Evolutionary conservation across 2,888 invertebrate species (phyloP).

Genomic region (Opisthograptis luteolata): DNA sequence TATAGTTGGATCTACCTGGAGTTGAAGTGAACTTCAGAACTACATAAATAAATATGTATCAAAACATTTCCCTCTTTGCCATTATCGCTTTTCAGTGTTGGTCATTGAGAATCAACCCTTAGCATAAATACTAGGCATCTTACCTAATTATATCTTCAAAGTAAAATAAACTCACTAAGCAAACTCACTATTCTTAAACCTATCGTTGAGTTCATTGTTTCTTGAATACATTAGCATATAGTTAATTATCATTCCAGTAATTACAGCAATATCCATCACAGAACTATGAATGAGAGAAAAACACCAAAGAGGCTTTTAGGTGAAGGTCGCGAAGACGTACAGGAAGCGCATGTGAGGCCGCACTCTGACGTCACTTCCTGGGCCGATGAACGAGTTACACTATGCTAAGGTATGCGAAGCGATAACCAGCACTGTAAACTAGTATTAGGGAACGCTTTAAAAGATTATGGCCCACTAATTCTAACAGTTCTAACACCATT

Average conservation of each 20-base stretch:
- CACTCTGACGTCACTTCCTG: conserved; percentile 72
- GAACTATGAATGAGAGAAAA: conserved; percentile 11
- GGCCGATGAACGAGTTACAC: conserved; percentile 61
- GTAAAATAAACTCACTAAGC: too few relatives aligned
- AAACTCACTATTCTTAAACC: too few relatives aligned
- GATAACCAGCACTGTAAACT: conserved; percentile 64
- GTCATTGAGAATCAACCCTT: too few relatives aligned
- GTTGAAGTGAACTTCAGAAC: background rate
- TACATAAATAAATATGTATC: too few relatives aligned
- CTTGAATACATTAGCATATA: too few relatives aligned
- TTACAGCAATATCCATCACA: background rate
- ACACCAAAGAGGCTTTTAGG: conserved; percentile 63
- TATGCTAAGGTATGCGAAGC: conserved; percentile 51
- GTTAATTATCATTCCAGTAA: too few relatives aligned
- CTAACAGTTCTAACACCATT: conserved; percentile 49
- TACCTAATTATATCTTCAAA: too few relatives aligned
- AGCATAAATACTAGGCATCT: too few relatives aligned
- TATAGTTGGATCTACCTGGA: background rate
- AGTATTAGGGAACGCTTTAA: conserved; percentile 50
- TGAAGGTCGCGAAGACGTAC: conserved; percentile 72
- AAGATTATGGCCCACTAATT: conserved; percentile 53
- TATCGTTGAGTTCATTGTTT: too few relatives aligned
- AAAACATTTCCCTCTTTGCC: too few relatives aligned
- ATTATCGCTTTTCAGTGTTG: too few relatives aligned
- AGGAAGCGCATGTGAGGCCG: conserved; percentile 64